These are phyloP conservation scores for Falco cherrug DNA, from an alignment of 2,797 vertebrate species.

Conservation along the genomic window DNA sequence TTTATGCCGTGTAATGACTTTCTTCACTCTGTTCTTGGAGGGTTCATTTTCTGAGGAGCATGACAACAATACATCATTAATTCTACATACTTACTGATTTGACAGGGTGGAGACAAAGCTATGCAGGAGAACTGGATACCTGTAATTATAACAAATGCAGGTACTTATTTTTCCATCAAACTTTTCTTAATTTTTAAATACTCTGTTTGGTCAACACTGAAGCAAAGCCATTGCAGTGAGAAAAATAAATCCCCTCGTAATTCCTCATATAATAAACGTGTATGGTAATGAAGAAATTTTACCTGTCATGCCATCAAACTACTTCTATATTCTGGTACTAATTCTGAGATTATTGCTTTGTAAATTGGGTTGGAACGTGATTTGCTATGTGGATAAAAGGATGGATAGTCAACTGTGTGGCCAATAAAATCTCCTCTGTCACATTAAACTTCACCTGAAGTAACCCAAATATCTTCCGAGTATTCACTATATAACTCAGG, in stretches of 20 bases:
- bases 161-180: neutral
- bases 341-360: neutral
- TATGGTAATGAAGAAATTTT: constrained; percentile 4
- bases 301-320: neutral
- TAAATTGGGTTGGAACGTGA: neutral
- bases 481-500: neutral
- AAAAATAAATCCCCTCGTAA: neutral
- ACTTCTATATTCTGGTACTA: neutral
- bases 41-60: neutral
- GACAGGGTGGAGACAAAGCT: neutral
- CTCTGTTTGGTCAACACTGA: neutral
- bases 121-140: neutral
- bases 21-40: neutral
- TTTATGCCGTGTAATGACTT: neutral
- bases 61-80: neutral
- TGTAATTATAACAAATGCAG: neutral
- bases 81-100: neutral
- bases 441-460: neutral
- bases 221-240: neutral
- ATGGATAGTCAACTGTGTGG: neutral
- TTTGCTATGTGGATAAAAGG: neutral
- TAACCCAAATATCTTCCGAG: neutral
- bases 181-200: neutral
- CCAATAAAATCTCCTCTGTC: neutral
- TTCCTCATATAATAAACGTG: neutral